Evolutionary conservation across 2,797 vertebrate species (phyloP).

Genomic region (Myripristis murdjan): DNA sequence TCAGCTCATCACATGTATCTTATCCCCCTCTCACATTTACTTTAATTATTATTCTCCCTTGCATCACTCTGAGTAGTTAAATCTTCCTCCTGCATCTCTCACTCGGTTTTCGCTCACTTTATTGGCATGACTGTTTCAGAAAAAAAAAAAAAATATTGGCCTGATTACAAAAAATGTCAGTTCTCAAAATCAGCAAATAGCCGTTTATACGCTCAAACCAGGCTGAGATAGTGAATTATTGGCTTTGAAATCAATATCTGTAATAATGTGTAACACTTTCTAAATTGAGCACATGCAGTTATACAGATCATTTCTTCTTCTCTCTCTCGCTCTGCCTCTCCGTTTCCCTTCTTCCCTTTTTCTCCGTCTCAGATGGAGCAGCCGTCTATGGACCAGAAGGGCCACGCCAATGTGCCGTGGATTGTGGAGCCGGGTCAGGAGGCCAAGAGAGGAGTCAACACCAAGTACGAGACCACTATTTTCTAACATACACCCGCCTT

Average conservation of each 20-base stretch:
- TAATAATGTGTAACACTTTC: background rate
- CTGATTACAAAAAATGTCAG: background rate
- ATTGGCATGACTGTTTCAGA: conserved; percentile 8
- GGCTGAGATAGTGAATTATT: conserved; percentile 1
- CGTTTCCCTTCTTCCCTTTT: background rate
- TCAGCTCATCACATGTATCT: conserved; percentile 10
- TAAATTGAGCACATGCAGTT: background rate
- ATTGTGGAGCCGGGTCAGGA: conserved; percentile 99
- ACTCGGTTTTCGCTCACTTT: conserved; percentile 18
- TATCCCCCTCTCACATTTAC: background rate
- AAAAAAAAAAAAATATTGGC: conserved; percentile 3
- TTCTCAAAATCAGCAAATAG: conserved; percentile 13
- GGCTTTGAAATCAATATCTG: conserved; percentile 1
- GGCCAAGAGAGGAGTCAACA: conserved; percentile 99
- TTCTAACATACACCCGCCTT: conserved; percentile 95
- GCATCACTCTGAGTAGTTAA: conserved; percentile 12
- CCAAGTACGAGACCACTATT: conserved; percentile 99
- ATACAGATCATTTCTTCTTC: background rate
- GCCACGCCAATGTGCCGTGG: conserved; percentile 98
- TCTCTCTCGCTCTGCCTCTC: background rate
- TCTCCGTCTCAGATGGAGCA: conserved; percentile 93
- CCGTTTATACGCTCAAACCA: background rate
- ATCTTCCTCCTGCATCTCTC: conserved; percentile 19
- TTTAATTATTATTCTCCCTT: conserved; percentile 9
- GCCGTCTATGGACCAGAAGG: conserved; percentile 96